Evolutionary conservation across 2,113 vertebrate genomes (phyloP), one percentile per base, ranked within the genome.

Genomic region (Neolamprologus toae): DNA sequence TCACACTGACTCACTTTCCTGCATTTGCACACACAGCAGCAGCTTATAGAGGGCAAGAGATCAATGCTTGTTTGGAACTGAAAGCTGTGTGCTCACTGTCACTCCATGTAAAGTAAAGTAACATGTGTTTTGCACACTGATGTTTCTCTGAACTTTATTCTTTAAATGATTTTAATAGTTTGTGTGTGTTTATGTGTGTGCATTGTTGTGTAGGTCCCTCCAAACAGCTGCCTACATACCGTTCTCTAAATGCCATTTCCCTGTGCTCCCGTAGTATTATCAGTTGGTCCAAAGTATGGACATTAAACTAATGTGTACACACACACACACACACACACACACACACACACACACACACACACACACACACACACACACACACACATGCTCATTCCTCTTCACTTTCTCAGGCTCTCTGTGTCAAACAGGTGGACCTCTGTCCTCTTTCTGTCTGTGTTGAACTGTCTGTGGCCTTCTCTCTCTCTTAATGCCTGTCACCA

Each of bases 401-500:
- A 95, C 94, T 95, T 96, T 96, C 95, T 96, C 96, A 96, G 93
- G 96, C 95, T 95, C 96, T 93, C 94, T 87, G 92, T 95, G 95
- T 96, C 95, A 93, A 92, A 95, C 96, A 96, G 95, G 95, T 96
- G 96, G 95, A 92, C 42, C 86, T 51, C 86, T 92, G 84, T 92
- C 90, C 86, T 71, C 88, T 89, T 23, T 92, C 86, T 63, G 83
- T 89, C 86, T 84, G 71, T 85, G 54, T 80, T 37, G 45, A 49
- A 54, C 83, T 31, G 57, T 51, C 84, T 78, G 55, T 49, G 37
- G 37, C 21, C 49, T 82, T 78, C 85, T 59, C 83, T 89, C 80
- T 87, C 87, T 82, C 35, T 71, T 6, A 42, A 42, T 89, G 55
- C 85, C 76, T 79, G 81, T 85, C 85, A 85, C 84, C 87, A 92